Evolutionary conservation across 2,888 invertebrate genomes (phyloP).

Genomic region (Rhyacophila evoluta): DNA sequence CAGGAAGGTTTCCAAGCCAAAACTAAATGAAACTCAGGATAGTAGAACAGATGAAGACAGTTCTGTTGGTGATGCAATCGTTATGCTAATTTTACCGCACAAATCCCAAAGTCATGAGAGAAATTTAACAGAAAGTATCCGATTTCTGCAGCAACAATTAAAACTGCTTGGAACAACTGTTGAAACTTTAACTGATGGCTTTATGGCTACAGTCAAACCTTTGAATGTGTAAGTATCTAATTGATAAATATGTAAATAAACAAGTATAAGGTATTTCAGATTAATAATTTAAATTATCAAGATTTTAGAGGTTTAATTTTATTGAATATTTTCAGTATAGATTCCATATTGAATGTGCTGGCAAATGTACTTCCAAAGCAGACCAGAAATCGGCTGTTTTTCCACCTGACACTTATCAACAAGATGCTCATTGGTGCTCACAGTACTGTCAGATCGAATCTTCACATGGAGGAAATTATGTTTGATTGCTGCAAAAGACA

Average conservation of each 20-base stretch:
- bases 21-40: no score
- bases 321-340: conserved; percentile 58
- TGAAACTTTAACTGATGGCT: conserved; percentile 7
- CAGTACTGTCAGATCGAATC: conserved; percentile 62
- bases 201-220: conserved; percentile 57
- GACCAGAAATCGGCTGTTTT: conserved; percentile 61
- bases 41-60: neutral
- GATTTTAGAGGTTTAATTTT: conserved; percentile 2
- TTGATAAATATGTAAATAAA: no score
- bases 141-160: conserved; percentile 29
- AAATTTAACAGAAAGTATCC: neutral
- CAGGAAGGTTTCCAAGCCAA: neutral
- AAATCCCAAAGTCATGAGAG: neutral
- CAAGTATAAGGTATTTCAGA: no score
- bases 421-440: conserved; percentile 64
- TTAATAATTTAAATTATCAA: no score
- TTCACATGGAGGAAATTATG: conserved; percentile 64
- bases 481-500: conserved; percentile 64
- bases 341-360: conserved; percentile 61
- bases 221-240: conserved; percentile 63
- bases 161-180: conserved; percentile 28
- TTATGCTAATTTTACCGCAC: conserved; percentile 2
- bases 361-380: conserved; percentile 61
- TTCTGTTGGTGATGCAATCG: conserved; percentile 29
- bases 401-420: conserved; percentile 64